Conservation (phyloP, 2,888 invertebrate species). For the Tryphoninae sp. region DNA sequence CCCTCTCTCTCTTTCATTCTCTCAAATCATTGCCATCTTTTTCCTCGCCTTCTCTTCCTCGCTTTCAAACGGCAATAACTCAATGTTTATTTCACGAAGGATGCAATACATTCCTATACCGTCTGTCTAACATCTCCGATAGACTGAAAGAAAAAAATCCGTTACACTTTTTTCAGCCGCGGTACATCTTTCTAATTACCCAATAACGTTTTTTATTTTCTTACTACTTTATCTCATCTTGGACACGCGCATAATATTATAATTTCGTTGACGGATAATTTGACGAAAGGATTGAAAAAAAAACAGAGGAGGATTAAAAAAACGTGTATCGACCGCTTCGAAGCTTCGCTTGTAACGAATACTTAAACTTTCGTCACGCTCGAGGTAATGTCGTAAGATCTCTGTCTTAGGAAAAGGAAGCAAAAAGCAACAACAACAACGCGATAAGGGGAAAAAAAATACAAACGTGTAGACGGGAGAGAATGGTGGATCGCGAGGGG, state of each 20-base stretch:
- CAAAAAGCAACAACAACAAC: not conserved
- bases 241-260: conserved; percentile 1
- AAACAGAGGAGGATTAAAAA: not conserved
- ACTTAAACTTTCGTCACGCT: conserved; percentile 55
- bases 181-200: conserved; percentile 22
- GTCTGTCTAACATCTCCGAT: conserved; percentile 6
- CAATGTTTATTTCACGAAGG: conserved; percentile 76
- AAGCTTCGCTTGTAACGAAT: conserved; percentile 9
- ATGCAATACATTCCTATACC: conserved; percentile 74
- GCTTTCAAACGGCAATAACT: conserved; percentile 75
- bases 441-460: conserved; percentile 14
- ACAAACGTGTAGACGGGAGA: not conserved
- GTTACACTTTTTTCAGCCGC: conserved; percentile 1
- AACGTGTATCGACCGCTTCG: conserved; percentile 9
- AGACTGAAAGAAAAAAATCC: not conserved
- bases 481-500: conserved; percentile 5
- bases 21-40: conserved; percentile 60
- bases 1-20: conserved; percentile 8
- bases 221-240: not conserved
- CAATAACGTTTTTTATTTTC: not conserved
- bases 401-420: conserved; percentile 3
- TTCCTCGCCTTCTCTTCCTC: conserved; percentile 26
- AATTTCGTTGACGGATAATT: conserved; percentile 42
- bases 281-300: conserved; percentile 5
- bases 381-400: conserved; percentile 30